A percentile compares a stretch with the other conserved stretches of the same genome.
Evolutionary conservation across 2,113 vertebrate species (phyloP).

Genomic region (Ardeotis arabs): DNA sequence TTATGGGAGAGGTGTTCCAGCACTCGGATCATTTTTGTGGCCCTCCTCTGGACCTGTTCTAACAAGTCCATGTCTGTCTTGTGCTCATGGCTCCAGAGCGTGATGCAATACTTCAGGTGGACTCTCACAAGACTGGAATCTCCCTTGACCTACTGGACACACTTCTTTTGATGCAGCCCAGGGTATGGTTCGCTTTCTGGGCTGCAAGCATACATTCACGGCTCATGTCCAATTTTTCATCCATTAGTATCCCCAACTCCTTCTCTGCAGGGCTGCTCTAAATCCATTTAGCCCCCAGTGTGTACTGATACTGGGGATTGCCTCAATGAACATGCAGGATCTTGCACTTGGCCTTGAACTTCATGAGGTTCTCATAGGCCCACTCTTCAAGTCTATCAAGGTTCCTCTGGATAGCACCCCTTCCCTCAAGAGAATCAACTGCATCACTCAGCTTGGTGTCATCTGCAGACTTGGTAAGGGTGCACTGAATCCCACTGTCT

Average conservation of each 20-base stretch:
- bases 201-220: neutral
- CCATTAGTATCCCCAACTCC: neutral
- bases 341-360: neutral
- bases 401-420: neutral
- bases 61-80: neutral
- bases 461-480: neutral
- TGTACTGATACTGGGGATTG: neutral
- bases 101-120: too few relatives aligned
- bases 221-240: neutral
- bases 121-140: neutral
- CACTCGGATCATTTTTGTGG: too few relatives aligned
- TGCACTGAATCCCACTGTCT: neutral
- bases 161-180: neutral
- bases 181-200: neutral
- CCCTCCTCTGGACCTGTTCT: neutral
- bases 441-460: neutral
- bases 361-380: neutral
- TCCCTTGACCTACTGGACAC: neutral
- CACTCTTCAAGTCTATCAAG: neutral
- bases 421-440: fast-evolving
- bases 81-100: neutral
- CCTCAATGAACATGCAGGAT: neutral
- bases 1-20: neutral
- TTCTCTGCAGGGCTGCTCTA: neutral
- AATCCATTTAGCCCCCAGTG: neutral